These are phyloP conservation scores for Blomia tropicalis DNA, from an alignment of 2,888 invertebrate genomes.

Conservation along the genomic window DNA sequence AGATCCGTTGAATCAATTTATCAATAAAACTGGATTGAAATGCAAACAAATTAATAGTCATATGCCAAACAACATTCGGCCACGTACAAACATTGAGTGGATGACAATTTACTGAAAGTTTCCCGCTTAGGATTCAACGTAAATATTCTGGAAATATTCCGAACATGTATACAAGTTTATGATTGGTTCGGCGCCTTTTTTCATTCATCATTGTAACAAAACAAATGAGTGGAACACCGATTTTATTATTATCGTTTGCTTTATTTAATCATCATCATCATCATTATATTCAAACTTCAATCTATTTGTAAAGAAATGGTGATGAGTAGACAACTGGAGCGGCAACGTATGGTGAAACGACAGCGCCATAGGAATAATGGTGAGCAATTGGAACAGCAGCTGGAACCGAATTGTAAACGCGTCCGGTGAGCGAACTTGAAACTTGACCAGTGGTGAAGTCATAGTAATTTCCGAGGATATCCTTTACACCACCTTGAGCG, in stretches of 20 bases:
- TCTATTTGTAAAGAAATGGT: not conserved
- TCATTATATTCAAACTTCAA: not conserved
- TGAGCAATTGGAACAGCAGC: not conserved
- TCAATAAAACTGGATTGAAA: too few relatives aligned
- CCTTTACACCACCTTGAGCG: constrained; percentile 27
- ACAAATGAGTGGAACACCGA: too few relatives aligned
- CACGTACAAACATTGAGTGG: not conserved
- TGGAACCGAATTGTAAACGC: constrained; percentile 27
- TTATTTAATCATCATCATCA: not conserved
- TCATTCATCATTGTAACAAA: not conserved
- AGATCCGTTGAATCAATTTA: not conserved
- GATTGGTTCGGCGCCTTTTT: not conserved
- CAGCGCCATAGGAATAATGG: not conserved
- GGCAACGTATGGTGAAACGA: not conserved
- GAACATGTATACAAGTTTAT: too few relatives aligned
- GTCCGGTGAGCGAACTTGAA: constrained; percentile 29
- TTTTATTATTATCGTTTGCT: too few relatives aligned
- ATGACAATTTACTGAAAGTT: too few relatives aligned
- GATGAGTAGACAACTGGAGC: constrained; percentile 12
- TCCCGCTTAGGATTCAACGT: too few relatives aligned
- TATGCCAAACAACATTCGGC: too few relatives aligned
- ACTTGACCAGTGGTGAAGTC: constrained; percentile 29
- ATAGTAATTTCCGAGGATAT: constrained; percentile 28
- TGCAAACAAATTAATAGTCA: too few relatives aligned
- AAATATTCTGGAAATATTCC: too few relatives aligned